Evolutionary conservation across 2,113 vertebrate genomes (phyloP).

Genomic region (Pygoscelis antarcticus): DNA sequence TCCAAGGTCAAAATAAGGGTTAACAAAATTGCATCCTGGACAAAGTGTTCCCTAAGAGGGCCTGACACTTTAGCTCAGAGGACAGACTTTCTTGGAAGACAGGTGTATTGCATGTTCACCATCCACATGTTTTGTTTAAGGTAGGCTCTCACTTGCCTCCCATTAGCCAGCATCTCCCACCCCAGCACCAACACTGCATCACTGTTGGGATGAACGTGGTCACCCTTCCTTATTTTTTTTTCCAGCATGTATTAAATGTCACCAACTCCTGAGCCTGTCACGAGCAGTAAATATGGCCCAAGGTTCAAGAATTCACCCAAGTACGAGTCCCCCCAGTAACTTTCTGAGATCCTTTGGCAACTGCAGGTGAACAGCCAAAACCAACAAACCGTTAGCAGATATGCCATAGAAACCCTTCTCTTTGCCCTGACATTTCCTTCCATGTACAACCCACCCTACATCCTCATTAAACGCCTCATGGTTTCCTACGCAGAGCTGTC

Average conservation of each 20-base stretch:
- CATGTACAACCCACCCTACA: not conserved
- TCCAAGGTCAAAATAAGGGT: not conserved
- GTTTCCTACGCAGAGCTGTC: not conserved
- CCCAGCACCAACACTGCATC: not conserved
- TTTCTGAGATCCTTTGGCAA: not conserved
- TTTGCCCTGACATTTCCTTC: not conserved
- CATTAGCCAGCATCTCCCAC: not conserved
- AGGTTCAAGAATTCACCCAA: not conserved
- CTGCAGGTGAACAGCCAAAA: not conserved
- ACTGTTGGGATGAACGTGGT: not conserved
- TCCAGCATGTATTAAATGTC: not conserved
- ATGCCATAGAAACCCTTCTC: not conserved
- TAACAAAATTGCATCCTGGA: not conserved
- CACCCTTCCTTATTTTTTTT: not conserved
- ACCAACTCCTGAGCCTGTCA: not conserved
- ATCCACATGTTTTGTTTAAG: not conserved
- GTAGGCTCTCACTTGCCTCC: not conserved
- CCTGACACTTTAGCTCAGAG: not conserved
- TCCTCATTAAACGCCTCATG: not conserved
- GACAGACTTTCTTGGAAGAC: not conserved
- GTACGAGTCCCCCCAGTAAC: fast-evolving
- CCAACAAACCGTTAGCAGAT: not conserved
- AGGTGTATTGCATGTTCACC: not conserved
- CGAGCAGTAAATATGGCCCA: not conserved
- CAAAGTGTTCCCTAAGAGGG: not conserved